Conservation (phyloP, 2,888 invertebrate species). For the Pseudococcus longispinus region DNA sequence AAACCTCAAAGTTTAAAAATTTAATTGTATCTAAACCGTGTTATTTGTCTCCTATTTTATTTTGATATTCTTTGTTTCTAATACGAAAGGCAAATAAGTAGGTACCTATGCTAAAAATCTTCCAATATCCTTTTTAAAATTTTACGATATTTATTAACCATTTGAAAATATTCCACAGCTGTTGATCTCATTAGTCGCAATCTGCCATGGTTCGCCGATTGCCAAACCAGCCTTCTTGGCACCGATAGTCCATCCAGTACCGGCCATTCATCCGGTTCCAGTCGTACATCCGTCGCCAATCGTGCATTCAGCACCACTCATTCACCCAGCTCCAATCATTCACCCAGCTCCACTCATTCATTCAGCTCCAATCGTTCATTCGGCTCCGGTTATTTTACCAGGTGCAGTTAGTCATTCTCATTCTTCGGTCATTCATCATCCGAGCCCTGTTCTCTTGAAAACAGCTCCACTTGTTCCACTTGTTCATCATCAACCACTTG, state of each 20-base stretch:
- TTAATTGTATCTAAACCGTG: too few species aligned
- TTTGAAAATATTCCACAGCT: conserved; percentile 61
- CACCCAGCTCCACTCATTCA: conserved; percentile 61
- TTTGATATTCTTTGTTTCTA: too few species aligned
- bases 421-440: conserved; percentile 63
- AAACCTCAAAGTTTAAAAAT: too few species aligned
- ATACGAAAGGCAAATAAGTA: too few species aligned
- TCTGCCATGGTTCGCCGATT: conserved; percentile 61
- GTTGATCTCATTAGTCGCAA: conserved; percentile 62
- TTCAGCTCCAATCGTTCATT: conserved; percentile 61
- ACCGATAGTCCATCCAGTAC: conserved; percentile 61
- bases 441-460: conserved; percentile 60
- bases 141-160: background rate
- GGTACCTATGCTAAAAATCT: too few species aligned
- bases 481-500: background rate
- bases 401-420: conserved; percentile 63
- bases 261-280: conserved; percentile 62
- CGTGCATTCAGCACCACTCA: conserved; percentile 62
- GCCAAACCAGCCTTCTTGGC: conserved; percentile 52
- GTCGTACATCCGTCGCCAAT: conserved; percentile 62
- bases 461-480: conserved; percentile 61
- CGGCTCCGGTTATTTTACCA: conserved; percentile 62
- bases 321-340: conserved; percentile 62
- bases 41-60: too few species aligned
- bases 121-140: too few species aligned